Conservation (phyloP, 2,888 invertebrate species). For the Unio delphinus region DNA sequence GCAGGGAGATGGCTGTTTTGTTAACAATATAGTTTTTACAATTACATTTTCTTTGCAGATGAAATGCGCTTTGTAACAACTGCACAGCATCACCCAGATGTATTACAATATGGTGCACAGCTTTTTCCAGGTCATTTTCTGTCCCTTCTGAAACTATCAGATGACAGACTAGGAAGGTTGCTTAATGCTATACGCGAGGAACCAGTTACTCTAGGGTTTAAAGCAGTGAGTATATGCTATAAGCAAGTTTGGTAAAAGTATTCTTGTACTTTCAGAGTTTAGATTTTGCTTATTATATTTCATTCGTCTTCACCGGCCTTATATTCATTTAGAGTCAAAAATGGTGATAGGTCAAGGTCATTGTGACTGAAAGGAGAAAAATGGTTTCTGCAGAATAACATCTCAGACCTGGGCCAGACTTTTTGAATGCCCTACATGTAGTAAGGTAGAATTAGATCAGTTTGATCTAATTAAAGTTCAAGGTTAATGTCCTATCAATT, state of each 20-base stretch:
- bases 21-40: neutral
- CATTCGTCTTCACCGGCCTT: neutral
- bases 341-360: no score
- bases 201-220: constrained; percentile 58
- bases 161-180: constrained; percentile 21
- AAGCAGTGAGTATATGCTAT: constrained; percentile 35
- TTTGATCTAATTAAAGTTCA: no score
- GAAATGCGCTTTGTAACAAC: constrained; percentile 28
- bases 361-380: no score
- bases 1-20: neutral
- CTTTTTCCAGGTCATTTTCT: constrained; percentile 52
- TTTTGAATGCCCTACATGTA: no score
- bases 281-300: no score
- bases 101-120: constrained; percentile 47
- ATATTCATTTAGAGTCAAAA: no score
- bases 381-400: no score
- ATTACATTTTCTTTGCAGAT: constrained; percentile 22
- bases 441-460: no score
- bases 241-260: neutral
- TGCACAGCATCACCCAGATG: constrained; percentile 29
- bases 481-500: no score
- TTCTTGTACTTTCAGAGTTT: neutral
- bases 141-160: constrained; percentile 23
- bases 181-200: constrained; percentile 32
- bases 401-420: no score